Conservation (phyloP, 2,797 vertebrate species). For the Fratercula arctica region DNA sequence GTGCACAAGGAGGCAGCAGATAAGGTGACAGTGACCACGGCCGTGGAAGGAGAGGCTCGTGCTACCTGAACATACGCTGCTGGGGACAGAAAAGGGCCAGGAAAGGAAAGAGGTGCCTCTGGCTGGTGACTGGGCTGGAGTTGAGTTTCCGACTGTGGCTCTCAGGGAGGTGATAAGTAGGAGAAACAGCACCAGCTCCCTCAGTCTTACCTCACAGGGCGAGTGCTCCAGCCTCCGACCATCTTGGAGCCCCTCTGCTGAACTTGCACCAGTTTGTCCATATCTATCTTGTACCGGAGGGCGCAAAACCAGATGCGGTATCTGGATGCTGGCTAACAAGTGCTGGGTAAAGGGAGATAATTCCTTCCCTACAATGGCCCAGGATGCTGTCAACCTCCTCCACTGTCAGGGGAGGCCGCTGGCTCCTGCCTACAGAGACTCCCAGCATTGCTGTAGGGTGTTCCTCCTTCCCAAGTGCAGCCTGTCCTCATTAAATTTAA, state of each 20-base stretch:
- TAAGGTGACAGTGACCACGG: not conserved
- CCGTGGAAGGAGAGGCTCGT: not conserved
- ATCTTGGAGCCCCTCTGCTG: not conserved
- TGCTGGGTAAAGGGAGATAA: not conserved
- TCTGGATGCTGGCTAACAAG: not conserved
- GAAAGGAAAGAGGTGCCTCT: not conserved
- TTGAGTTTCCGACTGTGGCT: not conserved
- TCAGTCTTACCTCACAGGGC: not conserved
- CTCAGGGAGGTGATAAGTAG: not conserved
- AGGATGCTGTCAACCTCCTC: rapidly evolving
- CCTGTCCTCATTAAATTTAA: not conserved
- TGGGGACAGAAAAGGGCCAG: not conserved
- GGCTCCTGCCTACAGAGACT: not conserved
- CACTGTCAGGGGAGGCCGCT: rapidly evolving
- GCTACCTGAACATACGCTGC: rapidly evolving
- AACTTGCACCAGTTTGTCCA: not conserved
- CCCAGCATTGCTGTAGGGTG: no score
- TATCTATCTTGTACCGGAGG: rapidly evolving
- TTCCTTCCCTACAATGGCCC: not conserved
- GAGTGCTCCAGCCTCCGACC: not conserved
- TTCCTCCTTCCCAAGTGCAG: not conserved
- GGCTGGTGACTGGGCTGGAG: not conserved
- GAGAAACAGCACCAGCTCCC: not conserved
- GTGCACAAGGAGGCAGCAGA: not conserved
- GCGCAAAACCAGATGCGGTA: not conserved